Evolutionary conservation across 2,113 vertebrate genomes (phyloP).

Genomic region (Osmerus eperlanus): DNA sequence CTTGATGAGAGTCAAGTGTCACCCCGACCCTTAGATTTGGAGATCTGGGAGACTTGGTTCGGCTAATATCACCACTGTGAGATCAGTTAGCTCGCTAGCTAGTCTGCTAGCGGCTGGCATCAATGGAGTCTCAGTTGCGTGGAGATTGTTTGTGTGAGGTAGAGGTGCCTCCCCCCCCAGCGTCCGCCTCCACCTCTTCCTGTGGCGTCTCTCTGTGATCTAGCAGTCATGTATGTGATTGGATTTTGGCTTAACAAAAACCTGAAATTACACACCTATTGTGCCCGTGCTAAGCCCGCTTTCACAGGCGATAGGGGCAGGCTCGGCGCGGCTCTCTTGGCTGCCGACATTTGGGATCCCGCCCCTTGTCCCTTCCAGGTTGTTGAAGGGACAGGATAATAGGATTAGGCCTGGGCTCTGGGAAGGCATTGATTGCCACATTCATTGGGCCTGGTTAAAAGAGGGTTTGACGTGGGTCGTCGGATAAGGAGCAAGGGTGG

Average conservation of each 20-base stretch:
- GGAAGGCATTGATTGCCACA: slow-evolving; percentile 77
- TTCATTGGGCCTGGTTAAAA: slow-evolving; percentile 74
- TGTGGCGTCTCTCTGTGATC: slow-evolving; percentile 91
- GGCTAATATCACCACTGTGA: slow-evolving; percentile 40
- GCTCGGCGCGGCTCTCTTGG: slow-evolving; percentile 79
- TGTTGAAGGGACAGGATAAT: slow-evolving; percentile 91
- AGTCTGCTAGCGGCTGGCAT: slow-evolving; percentile 44
- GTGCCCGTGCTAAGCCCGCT: slow-evolving; percentile 88
- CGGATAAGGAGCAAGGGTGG: slow-evolving; percentile 34
- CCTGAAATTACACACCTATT: slow-evolving; percentile 99
- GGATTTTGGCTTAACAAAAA: slow-evolving; percentile 99
- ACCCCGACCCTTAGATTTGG: slow-evolving; percentile 7
- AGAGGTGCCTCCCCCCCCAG: slow-evolving; percentile 79
- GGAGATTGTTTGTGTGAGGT: slow-evolving; percentile 78
- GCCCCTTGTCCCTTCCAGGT: slow-evolving; percentile 77
- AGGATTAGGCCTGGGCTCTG: slow-evolving; percentile 84
- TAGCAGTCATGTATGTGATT: slow-evolving; percentile 99
- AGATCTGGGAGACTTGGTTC: slow-evolving; percentile 22
- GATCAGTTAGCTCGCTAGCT: slow-evolving; percentile 5
- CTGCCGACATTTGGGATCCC: slow-evolving; percentile 75
- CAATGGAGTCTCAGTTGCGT: slow-evolving; percentile 36
- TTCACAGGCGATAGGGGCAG: slow-evolving; percentile 81
- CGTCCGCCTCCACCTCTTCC: slow-evolving; percentile 76
- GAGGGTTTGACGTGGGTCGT: slow-evolving; percentile 62
- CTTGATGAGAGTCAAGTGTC: slow-evolving; percentile 35